phyloP scores from a whole-genome alignment of 1,140 invertebrate genomes.

The Phortica variegata region DNA sequence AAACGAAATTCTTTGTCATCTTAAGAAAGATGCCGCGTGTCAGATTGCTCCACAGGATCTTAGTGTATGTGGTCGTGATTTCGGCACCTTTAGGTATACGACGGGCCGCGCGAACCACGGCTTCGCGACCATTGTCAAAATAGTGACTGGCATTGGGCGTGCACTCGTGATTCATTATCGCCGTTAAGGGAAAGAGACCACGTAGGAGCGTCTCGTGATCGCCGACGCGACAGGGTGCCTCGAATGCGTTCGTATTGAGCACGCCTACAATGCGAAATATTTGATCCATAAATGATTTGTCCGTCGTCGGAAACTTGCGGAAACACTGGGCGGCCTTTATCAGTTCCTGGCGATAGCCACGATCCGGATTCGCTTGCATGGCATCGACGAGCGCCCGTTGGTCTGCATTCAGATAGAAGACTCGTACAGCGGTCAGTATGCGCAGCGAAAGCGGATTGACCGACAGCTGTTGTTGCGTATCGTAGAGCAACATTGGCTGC shows the following conservation, averaged over 20 bases:
- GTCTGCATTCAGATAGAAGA: slow-evolving; percentile 60
- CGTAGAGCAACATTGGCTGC: slow-evolving; percentile 57
- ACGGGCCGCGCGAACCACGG: slow-evolving; percentile 66
- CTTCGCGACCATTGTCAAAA: slow-evolving; percentile 60
- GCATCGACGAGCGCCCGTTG: slow-evolving; percentile 61
- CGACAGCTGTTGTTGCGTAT: slow-evolving; percentile 20
- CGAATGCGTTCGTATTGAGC: slow-evolving; percentile 75
- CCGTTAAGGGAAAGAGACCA: slow-evolving; percentile 72
- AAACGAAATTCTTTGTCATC: slow-evolving; percentile 74
- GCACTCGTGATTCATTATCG: slow-evolving; percentile 76
- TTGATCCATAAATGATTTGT: slow-evolving; percentile 47
- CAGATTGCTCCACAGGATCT: slow-evolving; percentile 72
- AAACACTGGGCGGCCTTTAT: slow-evolving; percentile 63
- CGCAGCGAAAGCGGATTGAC: slow-evolving; percentile 60
- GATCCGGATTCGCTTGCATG: slow-evolving; percentile 62
- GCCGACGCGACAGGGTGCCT: slow-evolving; percentile 61
- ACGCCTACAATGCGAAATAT: slow-evolving; percentile 60
- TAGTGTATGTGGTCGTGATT: slow-evolving; percentile 73
- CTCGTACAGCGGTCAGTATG: slow-evolving; percentile 63
- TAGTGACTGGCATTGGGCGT: slow-evolving; percentile 74
- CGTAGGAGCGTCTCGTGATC: slow-evolving; percentile 62
- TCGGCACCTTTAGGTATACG: slow-evolving; percentile 68
- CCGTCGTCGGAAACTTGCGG: slow-evolving; percentile 60
- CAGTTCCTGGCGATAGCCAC: slow-evolving; percentile 63
- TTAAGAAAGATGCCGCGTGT: slow-evolving; percentile 66